A percentile compares a stretch with the other conserved stretches of the same genome.
Conservation (phyloP, 1,140 invertebrate genomes). For the Dendroctonus valens region DNA sequence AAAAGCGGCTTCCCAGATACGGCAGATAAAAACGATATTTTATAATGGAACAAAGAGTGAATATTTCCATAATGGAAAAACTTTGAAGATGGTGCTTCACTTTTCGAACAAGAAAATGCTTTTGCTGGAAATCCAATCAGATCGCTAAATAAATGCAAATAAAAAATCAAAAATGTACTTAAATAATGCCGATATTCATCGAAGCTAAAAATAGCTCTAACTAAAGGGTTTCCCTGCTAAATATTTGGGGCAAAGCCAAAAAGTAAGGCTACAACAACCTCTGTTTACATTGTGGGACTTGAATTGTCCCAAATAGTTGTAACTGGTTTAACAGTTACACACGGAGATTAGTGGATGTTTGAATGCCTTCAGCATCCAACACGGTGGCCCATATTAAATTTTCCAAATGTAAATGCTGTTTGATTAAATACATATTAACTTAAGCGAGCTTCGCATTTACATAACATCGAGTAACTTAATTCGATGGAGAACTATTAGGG, state of each 20-base stretch:
- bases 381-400: conserved; percentile 7
- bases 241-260: conserved; percentile 11
- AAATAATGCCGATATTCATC: no score
- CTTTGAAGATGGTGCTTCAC: neutral
- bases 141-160: neutral
- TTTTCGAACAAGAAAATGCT: neutral
- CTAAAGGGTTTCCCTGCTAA: no score
- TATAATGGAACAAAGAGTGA: conserved; percentile 4
- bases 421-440: conserved; percentile 6
- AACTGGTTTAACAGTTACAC: conserved; percentile 19
- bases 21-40: neutral
- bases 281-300: conserved; percentile 19
- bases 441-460: no score
- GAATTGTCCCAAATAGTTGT: conserved; percentile 14
- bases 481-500: no score
- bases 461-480: no score
- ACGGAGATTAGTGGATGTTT: conserved; percentile 12
- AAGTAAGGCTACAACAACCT: conserved; percentile 5
- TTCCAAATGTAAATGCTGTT: neutral
- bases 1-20: neutral
- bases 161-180: neutral
- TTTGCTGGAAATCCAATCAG: neutral
- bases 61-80: conserved; percentile 3
- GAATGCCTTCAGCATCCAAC: conserved; percentile 6
- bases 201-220: no score